These are phyloP conservation scores for Dicentrarchus labrax DNA, from an alignment of 2,113 vertebrate species.

Conservation along the genomic window DNA sequence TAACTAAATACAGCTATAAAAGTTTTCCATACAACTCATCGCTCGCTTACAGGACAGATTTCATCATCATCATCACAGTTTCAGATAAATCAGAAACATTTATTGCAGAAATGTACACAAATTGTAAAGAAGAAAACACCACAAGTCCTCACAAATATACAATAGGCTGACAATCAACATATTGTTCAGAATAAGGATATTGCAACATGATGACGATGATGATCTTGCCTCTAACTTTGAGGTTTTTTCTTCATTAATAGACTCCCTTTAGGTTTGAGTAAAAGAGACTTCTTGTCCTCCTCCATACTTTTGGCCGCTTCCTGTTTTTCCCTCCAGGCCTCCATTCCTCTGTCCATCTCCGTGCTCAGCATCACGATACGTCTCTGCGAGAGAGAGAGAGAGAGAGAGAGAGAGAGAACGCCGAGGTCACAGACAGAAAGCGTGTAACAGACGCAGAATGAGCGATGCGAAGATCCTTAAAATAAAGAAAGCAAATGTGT, in stretches of 20 bases:
- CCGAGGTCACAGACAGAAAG: background rate
- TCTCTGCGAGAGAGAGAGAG: slow-evolving; percentile 77
- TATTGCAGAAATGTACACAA: slow-evolving; percentile 48
- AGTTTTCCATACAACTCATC: background rate
- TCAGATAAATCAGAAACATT: slow-evolving; percentile 30
- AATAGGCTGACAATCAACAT: background rate
- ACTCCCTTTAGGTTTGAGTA: slow-evolving; percentile 88
- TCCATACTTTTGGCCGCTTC: slow-evolving; percentile 69
- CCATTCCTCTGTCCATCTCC: slow-evolving; percentile 88
- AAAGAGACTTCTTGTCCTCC: slow-evolving; percentile 78
- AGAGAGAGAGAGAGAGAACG: background rate
- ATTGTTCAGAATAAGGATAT: background rate
- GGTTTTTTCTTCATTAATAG: slow-evolving; percentile 72
- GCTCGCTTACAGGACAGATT: background rate
- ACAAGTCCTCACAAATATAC: slow-evolving; percentile 27
- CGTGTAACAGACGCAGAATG: rapidly evolving
- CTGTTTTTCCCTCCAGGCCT: slow-evolving; percentile 78
- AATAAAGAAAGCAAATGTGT: background rate
- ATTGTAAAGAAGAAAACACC: background rate
- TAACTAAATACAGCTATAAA: background rate
- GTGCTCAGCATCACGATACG: slow-evolving; percentile 86
- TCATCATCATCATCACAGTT: background rate
- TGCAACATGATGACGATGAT: background rate
- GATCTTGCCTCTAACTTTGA: slow-evolving; percentile 28
- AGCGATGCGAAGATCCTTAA: background rate